phyloP scores from a whole-genome alignment of 2,888 invertebrate genomes.

The Eupithecia insigniata region DNA sequence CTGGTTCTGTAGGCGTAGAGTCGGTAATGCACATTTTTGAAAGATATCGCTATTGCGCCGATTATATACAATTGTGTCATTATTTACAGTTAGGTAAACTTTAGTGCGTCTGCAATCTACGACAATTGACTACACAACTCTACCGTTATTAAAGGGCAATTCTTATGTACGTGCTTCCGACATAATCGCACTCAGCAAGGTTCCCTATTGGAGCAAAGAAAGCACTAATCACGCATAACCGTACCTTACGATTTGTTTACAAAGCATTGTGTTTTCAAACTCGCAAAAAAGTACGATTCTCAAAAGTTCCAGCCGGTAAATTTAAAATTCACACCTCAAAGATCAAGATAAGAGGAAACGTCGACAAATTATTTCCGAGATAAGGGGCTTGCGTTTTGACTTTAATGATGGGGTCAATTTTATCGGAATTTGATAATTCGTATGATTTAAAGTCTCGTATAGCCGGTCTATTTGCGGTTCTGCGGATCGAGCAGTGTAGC shows the following conservation, averaged over 20 bases:
- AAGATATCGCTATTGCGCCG: slow-evolving; percentile 48
- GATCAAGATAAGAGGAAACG: slow-evolving; percentile 68
- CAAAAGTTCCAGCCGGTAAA: slow-evolving; percentile 59
- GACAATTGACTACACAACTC: slow-evolving; percentile 71
- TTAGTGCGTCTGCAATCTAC: slow-evolving; percentile 76
- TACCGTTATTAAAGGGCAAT: slow-evolving; percentile 81
- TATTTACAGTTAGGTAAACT: slow-evolving; percentile 78
- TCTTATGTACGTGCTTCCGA: slow-evolving; percentile 75
- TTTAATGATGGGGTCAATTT: slow-evolving; percentile 58
- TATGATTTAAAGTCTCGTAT: slow-evolving; percentile 57
- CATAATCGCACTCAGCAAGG: slow-evolving; percentile 70
- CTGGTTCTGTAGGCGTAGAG: not conserved
- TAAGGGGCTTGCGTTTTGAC: slow-evolving; percentile 56
- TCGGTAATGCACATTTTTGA: slow-evolving; percentile 6
- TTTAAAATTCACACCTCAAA: slow-evolving; percentile 70
- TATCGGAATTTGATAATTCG: slow-evolving; percentile 61
- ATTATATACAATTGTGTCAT: slow-evolving; percentile 73
- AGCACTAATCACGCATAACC: slow-evolving; percentile 54
- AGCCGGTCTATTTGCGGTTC: slow-evolving; percentile 64
- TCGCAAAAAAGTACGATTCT: slow-evolving; percentile 48
- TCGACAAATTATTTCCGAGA: slow-evolving; percentile 65
- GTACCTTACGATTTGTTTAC: slow-evolving; percentile 51
- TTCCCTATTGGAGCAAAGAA: slow-evolving; percentile 59
- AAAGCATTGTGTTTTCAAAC: slow-evolving; percentile 45
- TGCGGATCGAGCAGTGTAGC: slow-evolving; percentile 59